Evolutionary conservation across 2,888 invertebrate genomes (phyloP).

Genomic region (Drosophila paranaensis): DNA sequence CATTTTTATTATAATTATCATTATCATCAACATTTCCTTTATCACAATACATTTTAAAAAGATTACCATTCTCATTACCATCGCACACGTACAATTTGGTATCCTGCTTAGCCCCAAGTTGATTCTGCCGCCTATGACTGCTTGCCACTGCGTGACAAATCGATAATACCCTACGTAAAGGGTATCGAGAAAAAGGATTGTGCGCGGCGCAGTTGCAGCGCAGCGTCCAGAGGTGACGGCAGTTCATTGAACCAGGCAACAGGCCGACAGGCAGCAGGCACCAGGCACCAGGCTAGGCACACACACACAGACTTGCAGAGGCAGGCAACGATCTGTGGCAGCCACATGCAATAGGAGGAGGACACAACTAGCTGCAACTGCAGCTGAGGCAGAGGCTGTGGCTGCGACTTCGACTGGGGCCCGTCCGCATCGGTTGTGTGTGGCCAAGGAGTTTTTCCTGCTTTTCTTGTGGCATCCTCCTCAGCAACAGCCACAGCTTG

Average conservation of each 20-base stretch:
- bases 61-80: not conserved
- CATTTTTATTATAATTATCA: not conserved
- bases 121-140: too few species aligned
- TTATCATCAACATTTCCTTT: not conserved
- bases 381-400: constrained; percentile 26
- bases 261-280: constrained; percentile 48
- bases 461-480: constrained; percentile 76
- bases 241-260: constrained; percentile 75
- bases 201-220: constrained; percentile 56
- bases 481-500: constrained; percentile 38
- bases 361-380: constrained; percentile 54
- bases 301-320: constrained; percentile 25
- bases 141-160: not conserved
- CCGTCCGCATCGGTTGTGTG: constrained; percentile 15
- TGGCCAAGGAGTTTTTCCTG: constrained; percentile 77
- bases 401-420: constrained; percentile 24
- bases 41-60: too few species aligned
- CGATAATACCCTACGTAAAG: not conserved
- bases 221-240: constrained; percentile 73
- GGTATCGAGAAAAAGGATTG: constrained; percentile 68
- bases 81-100: not conserved
- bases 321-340: constrained; percentile 35
- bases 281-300: constrained; percentile 26
- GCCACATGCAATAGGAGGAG: constrained; percentile 52
- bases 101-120: not conserved